Evolutionary conservation across 2,113 vertebrate genomes (phyloP).

Genomic region (Cyphomyrus plagiostoma): DNA sequence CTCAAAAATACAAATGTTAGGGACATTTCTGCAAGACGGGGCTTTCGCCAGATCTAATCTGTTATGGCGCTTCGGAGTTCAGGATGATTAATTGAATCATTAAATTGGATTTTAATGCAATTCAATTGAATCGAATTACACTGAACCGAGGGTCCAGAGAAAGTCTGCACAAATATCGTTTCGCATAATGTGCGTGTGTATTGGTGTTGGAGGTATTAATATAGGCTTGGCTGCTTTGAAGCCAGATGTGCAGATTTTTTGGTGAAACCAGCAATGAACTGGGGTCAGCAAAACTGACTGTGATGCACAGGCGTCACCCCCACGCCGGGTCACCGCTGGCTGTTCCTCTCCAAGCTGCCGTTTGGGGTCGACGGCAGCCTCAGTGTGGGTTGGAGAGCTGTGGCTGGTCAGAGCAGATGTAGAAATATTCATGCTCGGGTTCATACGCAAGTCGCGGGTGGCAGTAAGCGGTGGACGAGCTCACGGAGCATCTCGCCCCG

Average conservation of each 20-base stretch:
- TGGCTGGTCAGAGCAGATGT: neutral
- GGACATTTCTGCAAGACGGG: neutral
- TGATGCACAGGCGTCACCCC: neutral
- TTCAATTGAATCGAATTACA: neutral
- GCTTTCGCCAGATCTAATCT: neutral
- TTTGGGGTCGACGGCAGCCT: neutral
- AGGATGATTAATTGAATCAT: neutral
- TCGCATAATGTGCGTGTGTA: neutral
- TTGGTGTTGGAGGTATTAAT: neutral
- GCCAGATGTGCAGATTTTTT: neutral
- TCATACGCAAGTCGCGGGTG: neutral
- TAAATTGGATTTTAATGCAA: neutral
- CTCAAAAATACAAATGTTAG: neutral
- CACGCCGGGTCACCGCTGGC: neutral
- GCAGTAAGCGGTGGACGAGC: neutral
- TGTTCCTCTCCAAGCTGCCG: neutral
- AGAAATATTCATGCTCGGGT: neutral
- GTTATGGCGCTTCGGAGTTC: neutral
- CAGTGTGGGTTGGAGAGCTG: neutral
- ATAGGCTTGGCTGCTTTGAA: neutral
- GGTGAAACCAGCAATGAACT: neutral
- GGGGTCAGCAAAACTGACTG: neutral
- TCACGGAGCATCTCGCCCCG: conserved; percentile 23
- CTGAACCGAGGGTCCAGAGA: neutral
- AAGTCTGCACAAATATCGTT: neutral